phyloP scores from a whole-genome alignment of 2,113 vertebrate species.

The Misgurnus anguillicaudatus region DNA sequence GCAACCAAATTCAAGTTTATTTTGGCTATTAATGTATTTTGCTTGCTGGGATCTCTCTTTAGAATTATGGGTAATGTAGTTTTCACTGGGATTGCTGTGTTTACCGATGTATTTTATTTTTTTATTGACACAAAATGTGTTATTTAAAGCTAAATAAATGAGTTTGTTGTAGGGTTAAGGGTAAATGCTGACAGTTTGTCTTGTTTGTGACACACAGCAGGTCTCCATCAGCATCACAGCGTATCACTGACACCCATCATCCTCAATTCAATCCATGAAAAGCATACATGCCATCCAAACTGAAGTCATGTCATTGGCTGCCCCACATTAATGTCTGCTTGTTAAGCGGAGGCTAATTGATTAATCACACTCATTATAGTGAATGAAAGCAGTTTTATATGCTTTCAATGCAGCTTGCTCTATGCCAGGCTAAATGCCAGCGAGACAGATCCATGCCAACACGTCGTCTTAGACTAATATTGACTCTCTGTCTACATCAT shows the following conservation, averaged over 20 bases:
- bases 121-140: no score
- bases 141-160: no score
- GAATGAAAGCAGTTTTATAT: slow-evolving; percentile 54
- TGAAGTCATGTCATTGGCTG: slow-evolving; percentile 57
- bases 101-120: no score
- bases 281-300: slow-evolving; percentile 60
- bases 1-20: no score
- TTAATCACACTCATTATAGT: slow-evolving; percentile 66
- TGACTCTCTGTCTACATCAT: slow-evolving; percentile 47
- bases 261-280: slow-evolving; percentile 51
- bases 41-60: no score
- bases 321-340: slow-evolving; percentile 45
- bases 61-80: no score
- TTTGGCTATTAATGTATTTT: no score
- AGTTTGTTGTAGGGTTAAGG: no score
- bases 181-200: neutral
- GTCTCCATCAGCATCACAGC: slow-evolving; percentile 29
- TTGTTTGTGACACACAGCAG: neutral
- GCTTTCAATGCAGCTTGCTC: slow-evolving; percentile 51
- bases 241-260: slow-evolving; percentile 53
- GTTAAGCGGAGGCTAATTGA: slow-evolving; percentile 63
- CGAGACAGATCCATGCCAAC: slow-evolving; percentile 23
- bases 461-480: slow-evolving; percentile 31
- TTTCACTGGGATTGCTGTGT: no score
- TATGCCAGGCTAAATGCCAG: slow-evolving; percentile 64